Percentiles rank a stretch among this genome's conserved stretches.
Evolutionary conservation across 2,797 vertebrate species (phyloP).

Genomic region (Knipowitschia caucasica): DNA sequence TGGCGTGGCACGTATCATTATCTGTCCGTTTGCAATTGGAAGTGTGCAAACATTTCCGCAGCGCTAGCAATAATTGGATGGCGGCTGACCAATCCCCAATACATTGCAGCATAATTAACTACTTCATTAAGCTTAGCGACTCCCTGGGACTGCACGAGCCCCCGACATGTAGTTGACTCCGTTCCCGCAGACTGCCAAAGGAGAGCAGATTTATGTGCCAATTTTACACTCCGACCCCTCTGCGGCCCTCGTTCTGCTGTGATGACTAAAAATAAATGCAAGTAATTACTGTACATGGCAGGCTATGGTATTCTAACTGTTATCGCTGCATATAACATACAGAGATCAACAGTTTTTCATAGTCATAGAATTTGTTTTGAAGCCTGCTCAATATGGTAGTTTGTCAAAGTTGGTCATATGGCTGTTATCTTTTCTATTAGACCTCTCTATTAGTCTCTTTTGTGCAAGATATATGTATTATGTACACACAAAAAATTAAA

Average conservation of each 20-base stretch:
- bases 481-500: no score
- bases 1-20: conserved; percentile 11
- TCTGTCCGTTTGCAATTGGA: conserved; percentile 7
- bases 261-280: conserved; percentile 1
- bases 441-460: no score
- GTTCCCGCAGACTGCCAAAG: conserved; percentile 14
- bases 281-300: conserved; percentile 13
- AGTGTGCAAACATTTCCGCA: conserved; percentile 10
- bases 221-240: conserved; percentile 12
- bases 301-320: neutral
- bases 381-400: no score
- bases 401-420: no score
- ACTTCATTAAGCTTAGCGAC: conserved; percentile 38
- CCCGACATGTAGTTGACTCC: conserved; percentile 23
- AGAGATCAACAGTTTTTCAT: no score
- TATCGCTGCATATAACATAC: no score
- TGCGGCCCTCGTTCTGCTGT: neutral
- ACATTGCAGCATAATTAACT: conserved; percentile 34
- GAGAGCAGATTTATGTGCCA: conserved; percentile 24
- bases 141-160: conserved; percentile 25
- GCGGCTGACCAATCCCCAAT: conserved; percentile 29
- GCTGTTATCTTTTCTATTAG: no score
- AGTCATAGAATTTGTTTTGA: no score
- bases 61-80: conserved; percentile 19
- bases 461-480: no score